Base-by-base conservation (phyloP, 2,797 vertebrate genomes). In the Premnoplex brunnescens region DNA sequence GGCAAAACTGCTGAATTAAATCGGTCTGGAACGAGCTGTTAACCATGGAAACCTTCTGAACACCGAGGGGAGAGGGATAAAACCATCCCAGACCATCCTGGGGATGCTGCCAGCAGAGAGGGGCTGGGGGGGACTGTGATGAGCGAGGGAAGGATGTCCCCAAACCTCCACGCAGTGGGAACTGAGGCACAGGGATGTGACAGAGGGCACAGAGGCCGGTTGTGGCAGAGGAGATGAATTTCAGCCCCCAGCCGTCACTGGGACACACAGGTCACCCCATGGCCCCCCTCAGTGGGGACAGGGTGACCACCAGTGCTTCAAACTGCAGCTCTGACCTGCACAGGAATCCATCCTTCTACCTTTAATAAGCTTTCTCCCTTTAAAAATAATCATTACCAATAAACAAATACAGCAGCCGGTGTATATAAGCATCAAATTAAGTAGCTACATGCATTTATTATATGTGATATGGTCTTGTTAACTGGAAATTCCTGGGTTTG, bases 401-500 rank as follows among this genome's bases (percentile, higher is more conserved):
- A 96, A 94, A 86, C 91, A 96, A 91, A 96, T 91, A 81, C 4
- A 95, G n/a, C 85, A 95, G 86, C 58, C 97, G 81, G 92, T 30
- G 90, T 95, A 95, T 85, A 83, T 92, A 91, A 95, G 94, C 85
- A 95, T 83, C 85, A 78, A 95, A 96, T 97, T 97, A 96, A 87
- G 91, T 12, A 90, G 91, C 94, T 86, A 90, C 85, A 67, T 60
- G 81, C 66, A 46, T 97, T 95, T 78, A 76, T 96, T 95, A 94
- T 97, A 83, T 91, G 95, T 91, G 91, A 87, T 94, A 94, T 78
- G 81, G 94, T 93, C 97, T 96, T 94, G 96, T 97, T 97, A 97
- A 96, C 95, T 83, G 83, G 95, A 96, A 97, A 96, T 97, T 94
- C 93, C 95, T 41, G n/a, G 83, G 74, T 96, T 96, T 97, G 96